Evolutionary conservation across 2,888 invertebrate species (phyloP).

Genomic region (Dicranocentrus wangi): DNA sequence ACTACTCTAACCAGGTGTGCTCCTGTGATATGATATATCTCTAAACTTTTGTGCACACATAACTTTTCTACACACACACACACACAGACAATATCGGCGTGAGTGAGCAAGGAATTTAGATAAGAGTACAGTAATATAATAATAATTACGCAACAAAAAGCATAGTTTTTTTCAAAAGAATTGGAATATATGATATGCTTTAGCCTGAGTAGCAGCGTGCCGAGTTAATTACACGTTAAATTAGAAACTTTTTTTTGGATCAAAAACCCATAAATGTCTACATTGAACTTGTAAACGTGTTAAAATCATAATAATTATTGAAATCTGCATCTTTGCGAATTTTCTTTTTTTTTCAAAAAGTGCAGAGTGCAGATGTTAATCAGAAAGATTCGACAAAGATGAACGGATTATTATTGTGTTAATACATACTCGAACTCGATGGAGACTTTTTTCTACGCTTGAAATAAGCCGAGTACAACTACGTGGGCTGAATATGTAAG

Average conservation of each 20-base stretch:
- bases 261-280: conserved; percentile 26
- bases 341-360: neutral
- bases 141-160: conserved; percentile 33
- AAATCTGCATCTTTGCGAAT: neutral
- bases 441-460: too few relatives aligned
- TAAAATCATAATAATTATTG: too few relatives aligned
- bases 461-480: too few relatives aligned
- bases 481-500: too few relatives aligned
- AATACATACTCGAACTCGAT: too few relatives aligned
- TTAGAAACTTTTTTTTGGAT: conserved; percentile 32
- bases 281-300: conserved; percentile 46
- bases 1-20: too few relatives aligned
- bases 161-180: conserved; percentile 17
- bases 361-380: too few relatives aligned
- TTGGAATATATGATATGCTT: neutral
- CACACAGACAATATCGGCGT: conserved; percentile 2
- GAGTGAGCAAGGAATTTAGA: conserved; percentile 38
- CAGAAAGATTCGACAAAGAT: too few relatives aligned
- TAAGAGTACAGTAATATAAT: conserved; percentile 34
- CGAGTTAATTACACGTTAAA: conserved; percentile 34
- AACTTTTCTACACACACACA: too few relatives aligned
- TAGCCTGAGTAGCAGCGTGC: neutral
- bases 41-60: too few relatives aligned
- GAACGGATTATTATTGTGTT: too few relatives aligned
- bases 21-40: neutral